These are phyloP conservation scores for Rhyacichthys aspro DNA, from an alignment of 2,797 vertebrate genomes.

Conservation along the genomic window DNA sequence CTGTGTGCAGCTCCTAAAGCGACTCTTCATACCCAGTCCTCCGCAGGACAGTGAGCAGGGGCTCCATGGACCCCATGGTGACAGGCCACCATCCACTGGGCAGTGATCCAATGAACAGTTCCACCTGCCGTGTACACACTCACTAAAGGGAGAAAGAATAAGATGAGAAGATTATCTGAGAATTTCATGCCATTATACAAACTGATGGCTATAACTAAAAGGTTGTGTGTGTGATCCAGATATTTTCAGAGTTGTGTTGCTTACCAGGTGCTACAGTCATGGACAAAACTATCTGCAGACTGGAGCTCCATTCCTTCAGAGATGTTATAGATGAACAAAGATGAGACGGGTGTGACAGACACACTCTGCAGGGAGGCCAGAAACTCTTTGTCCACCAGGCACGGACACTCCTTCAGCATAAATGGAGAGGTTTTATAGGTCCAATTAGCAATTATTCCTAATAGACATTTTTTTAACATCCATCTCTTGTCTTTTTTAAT, in stretches of 20 bases:
- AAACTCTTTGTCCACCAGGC: slow-evolving; percentile 76
- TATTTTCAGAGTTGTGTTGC: neutral
- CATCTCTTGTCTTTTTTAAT: too few species aligned
- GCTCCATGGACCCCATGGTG: slow-evolving; percentile 84
- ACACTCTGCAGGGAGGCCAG: slow-evolving; percentile 71
- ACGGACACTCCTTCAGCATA: slow-evolving; percentile 86
- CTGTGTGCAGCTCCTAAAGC: slow-evolving; percentile 75
- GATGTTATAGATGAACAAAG: slow-evolving; percentile 59
- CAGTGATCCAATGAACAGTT: slow-evolving; percentile 81
- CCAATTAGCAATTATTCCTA: too few species aligned
- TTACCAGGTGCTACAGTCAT: slow-evolving; percentile 87
- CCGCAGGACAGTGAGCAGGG: slow-evolving; percentile 86
- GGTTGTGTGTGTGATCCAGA: too few species aligned
- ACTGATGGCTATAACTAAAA: too few species aligned
- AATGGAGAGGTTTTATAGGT: too few species aligned
- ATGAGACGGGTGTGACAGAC: slow-evolving; percentile 34
- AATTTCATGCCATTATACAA: too few species aligned
- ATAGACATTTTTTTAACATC: neutral
- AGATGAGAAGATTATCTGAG: neutral
- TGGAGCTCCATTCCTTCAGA: slow-evolving; percentile 77
- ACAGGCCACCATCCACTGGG: slow-evolving; percentile 71
- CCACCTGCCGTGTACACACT: slow-evolving; percentile 82
- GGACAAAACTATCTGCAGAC: slow-evolving; percentile 74
- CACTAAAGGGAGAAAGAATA: slow-evolving; percentile 64
- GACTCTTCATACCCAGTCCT: slow-evolving; percentile 82